Evolutionary conservation across 2,113 vertebrate species (phyloP).

Genomic region (Silurus glanis): DNA sequence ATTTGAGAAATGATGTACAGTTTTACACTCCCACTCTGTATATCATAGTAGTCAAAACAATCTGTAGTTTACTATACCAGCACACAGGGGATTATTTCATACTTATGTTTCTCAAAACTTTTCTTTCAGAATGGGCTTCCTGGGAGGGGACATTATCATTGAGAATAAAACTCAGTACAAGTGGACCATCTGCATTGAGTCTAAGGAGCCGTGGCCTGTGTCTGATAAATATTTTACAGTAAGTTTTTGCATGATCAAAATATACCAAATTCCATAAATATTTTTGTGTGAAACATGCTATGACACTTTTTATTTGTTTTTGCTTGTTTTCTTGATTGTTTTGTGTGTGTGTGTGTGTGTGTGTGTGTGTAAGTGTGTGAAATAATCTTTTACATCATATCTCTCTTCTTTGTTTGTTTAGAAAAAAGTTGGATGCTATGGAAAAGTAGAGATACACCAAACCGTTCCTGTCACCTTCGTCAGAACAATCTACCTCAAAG

Average conservation of each 20-base stretch:
- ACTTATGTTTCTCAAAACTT: neutral
- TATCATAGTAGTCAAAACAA: neutral
- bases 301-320: neutral
- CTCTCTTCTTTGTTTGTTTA: neutral
- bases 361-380: neutral
- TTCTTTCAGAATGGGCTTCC: constrained; percentile 13
- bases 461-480: neutral
- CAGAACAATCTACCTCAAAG: neutral
- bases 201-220: neutral
- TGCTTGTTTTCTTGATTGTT: neutral
- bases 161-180: neutral
- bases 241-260: neutral
- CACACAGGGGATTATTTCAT: neutral
- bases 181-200: neutral
- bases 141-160: neutral
- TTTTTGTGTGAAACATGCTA: neutral
- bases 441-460: fast-evolving
- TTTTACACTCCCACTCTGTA: too few relatives aligned
- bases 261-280: neutral
- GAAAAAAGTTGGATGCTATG: neutral
- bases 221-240: neutral
- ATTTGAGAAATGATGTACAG: too few relatives aligned
- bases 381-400: neutral
- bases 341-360: too few relatives aligned
- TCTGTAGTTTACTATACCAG: neutral